A percentile compares a stretch with the other conserved stretches of the same genome.
Evolutionary conservation across 2,797 vertebrate species (phyloP).

Genomic region (Xerus rutilus): DNA sequence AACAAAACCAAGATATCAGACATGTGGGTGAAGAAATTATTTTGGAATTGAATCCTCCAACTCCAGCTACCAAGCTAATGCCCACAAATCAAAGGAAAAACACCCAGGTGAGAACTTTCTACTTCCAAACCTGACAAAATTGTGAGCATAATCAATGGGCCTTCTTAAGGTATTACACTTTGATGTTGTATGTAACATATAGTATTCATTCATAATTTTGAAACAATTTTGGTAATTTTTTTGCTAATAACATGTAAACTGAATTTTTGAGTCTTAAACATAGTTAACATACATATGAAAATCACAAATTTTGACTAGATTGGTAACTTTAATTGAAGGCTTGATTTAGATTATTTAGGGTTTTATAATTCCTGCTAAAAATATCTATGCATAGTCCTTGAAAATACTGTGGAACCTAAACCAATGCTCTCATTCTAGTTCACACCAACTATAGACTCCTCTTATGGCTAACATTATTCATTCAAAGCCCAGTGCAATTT

Average conservation of each 20-base stretch:
- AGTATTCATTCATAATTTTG: not conserved
- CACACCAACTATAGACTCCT: not conserved
- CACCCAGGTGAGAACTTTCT: not conserved
- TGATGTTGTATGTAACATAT: not conserved
- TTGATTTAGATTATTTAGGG: not conserved
- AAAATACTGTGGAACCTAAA: not conserved
- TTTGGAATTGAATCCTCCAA: not conserved
- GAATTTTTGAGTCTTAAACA: not conserved
- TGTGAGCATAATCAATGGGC: not conserved
- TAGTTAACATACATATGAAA: constrained; percentile 15
- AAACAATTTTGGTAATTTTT: constrained; percentile 16
- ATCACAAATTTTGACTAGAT: not conserved
- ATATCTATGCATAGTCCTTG: not conserved
- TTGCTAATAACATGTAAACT: not conserved
- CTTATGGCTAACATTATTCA: not conserved
- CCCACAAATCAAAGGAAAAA: not conserved
- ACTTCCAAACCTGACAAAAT: not conserved
- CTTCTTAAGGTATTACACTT: not conserved
- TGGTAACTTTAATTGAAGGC: not conserved
- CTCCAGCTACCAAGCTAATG: not conserved
- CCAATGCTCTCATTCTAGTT: not conserved
- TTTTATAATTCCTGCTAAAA: not conserved
- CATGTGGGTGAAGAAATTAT: not conserved
- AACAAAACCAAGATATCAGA: not conserved
- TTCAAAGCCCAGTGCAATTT: not conserved